Base-by-base conservation (phyloP, 2,888 invertebrate genomes). In the Galerucella nymphaeae region DNA sequence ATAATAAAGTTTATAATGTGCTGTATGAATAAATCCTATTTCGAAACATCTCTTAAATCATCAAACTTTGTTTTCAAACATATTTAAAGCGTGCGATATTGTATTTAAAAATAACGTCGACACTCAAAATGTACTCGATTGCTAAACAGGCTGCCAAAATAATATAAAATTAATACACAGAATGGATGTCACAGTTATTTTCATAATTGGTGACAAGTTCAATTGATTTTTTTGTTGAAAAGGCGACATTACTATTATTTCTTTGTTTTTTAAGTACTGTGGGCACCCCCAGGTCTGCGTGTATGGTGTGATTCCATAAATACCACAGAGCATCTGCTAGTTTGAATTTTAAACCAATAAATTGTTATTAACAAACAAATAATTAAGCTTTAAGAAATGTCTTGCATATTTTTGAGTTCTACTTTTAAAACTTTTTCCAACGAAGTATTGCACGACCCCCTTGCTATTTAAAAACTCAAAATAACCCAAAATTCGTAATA, bases 61-160 rank as follows among this genome's bases (percentile, higher is more conserved):
- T 14, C 8, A 20, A 59, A 30, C 30, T 30, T 30, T 30, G 30
- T 59, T 62, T 61, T 62, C 42, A 10, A 62, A 62, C 38, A 42
- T 42, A 13, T 62, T 62, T 42, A 41, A 62, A 38, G 69, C 64
- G 53, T 62, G 69, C 59, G 50, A 69, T n/a, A n/a, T 65, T 65
- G 41, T 50, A 65, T 58, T 69, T 66, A 62, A 62, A 72, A 72
- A 72, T 72, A 72, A 66, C 72, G 50, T 55, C 42, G 64, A 58
- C 68, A 50, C 53, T 71, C 71, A 71, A 23, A 68, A 64, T 68
- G 58, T 65, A 59, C 59, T 66, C 30, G 66, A 58, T 72, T 59
- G 59, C 58, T 38, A 50, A 59, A 38, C 38, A 64, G 65, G 55
- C 41, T 72, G 72, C 72, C 72, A 72, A 72, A 66, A 53, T 62